Percentiles rank a stretch among this genome's conserved stretches.
These are phyloP conservation scores for Ptilorrhoa leucosticta DNA, from an alignment of 2,113 vertebrate genomes.

Conservation along the genomic window DNA sequence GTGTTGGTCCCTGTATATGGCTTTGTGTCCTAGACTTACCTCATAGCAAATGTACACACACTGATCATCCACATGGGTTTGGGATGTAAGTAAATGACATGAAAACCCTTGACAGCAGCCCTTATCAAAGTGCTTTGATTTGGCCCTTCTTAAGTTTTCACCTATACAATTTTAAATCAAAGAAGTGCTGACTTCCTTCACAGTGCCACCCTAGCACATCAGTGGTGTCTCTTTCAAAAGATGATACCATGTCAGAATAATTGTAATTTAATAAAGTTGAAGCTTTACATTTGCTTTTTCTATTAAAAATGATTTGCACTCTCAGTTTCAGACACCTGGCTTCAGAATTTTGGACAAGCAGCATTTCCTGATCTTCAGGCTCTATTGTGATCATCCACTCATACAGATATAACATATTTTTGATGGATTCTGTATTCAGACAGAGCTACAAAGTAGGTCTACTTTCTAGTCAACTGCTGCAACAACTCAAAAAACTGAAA, in stretches of 20 bases:
- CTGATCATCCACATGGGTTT: not conserved
- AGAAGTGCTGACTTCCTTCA: not conserved
- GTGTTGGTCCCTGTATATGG: not conserved
- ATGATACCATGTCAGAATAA: not conserved
- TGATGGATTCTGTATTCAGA: not conserved
- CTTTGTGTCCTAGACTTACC: not conserved
- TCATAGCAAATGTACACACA: not conserved
- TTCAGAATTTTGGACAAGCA: not conserved
- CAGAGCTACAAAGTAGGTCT: not conserved
- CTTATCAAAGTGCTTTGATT: not conserved
- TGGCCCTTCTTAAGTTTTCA: not conserved
- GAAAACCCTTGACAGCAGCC: not conserved
- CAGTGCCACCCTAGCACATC: rapidly evolving
- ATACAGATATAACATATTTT: not conserved
- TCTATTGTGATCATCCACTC: not conserved
- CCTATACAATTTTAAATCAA: not conserved
- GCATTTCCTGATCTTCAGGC: not conserved
- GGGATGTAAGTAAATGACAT: not conserved
- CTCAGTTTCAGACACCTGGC: not conserved
- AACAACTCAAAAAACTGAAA: not conserved
- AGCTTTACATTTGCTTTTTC: not conserved
- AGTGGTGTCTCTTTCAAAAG: not conserved
- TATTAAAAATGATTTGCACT: not conserved
- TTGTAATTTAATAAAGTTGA: not conserved
- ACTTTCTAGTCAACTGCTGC: not conserved